Evolutionary conservation across 2,797 vertebrate genomes (phyloP), one percentile per base, ranked within the genome.

Genomic region (Crocidura indochinensis): DNA sequence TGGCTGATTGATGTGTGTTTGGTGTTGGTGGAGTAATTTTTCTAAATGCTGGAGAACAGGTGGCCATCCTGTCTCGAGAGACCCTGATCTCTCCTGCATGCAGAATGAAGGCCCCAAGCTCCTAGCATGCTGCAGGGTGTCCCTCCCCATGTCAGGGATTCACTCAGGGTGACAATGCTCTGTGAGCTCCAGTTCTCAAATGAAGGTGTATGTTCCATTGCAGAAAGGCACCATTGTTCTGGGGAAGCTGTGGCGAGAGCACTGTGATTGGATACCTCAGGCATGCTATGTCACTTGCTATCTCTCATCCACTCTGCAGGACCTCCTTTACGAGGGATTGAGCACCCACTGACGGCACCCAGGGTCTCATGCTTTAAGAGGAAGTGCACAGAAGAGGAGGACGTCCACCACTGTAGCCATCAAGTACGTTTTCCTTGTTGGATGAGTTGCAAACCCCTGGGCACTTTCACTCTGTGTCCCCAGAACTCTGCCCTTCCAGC

Each of bases 321-420:
- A 97, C 97, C 98, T 0, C 98, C 98, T 97, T 99, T 98, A 96
- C 98, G 98, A 97, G 98, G 98, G 97, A 97, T 98, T 97, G 98
- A 99, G 90, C 98, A 98, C 97, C 98, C 99, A 96, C 97, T 98
- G 97, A 98, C 99, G 62, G 97, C 99, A 96, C 99, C 99, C 80
- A 99, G 98, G 98, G 98, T 99, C 77, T 97, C 99, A 81, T 99
- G 99, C 98, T 99, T 99, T 98, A 99, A 99, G 98, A 99, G 99
- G 98, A 99, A 99, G 98, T 99, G 99, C 97, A 98, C 99, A 91
- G 99, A 99, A 96, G 99, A 99, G 88, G 99, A 99, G 96, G 98
- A 99, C 96, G 97, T 98, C 95, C 98, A 98, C 73, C 98, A 98
- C 91, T 99, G 99, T 97, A 98, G 98, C 91, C 99, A 99, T 97